Conservation (phyloP, 1,140 invertebrate genomes). For the Myzus persicae region DNA sequence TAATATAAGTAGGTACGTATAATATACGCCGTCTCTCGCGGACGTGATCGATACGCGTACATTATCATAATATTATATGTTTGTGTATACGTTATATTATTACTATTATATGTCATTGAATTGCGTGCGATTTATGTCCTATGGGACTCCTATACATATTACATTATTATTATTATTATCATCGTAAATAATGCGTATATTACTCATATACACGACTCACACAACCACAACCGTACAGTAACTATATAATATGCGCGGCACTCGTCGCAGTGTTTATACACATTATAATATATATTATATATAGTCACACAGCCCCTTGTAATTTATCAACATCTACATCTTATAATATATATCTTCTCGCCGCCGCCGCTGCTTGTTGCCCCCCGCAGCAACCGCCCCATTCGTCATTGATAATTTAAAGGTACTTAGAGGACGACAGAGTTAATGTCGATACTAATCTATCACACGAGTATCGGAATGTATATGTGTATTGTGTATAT, state of each 20-base stretch:
- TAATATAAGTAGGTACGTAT: no score
- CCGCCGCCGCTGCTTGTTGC: no score
- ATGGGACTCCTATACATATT: background rate
- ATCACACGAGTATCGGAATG: background rate
- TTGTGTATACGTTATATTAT: background rate
- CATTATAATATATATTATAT: background rate
- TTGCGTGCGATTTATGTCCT: background rate
- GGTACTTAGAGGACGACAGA: background rate
- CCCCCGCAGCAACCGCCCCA: background rate
- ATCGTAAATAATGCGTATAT: background rate
- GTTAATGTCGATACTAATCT: background rate
- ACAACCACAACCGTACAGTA: background rate
- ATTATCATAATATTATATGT: conserved; percentile 18
- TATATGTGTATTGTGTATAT: background rate
- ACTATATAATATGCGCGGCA: background rate
- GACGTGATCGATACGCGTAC: conserved; percentile 18
- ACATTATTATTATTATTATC: background rate
- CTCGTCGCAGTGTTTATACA: background rate
- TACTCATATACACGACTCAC: background rate
- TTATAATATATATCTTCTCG: background rate
- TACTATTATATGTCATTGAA: conserved; percentile 4
- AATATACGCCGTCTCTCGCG: background rate
- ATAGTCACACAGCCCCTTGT: background rate
- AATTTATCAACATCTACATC: conserved; percentile 28
- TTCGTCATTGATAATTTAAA: conserved; percentile 19